Percentiles rank a stretch among this genome's conserved stretches.
Evolutionary conservation across 1,140 invertebrate genomes (phyloP).

Genomic region (Cydia fagiglandana): DNA sequence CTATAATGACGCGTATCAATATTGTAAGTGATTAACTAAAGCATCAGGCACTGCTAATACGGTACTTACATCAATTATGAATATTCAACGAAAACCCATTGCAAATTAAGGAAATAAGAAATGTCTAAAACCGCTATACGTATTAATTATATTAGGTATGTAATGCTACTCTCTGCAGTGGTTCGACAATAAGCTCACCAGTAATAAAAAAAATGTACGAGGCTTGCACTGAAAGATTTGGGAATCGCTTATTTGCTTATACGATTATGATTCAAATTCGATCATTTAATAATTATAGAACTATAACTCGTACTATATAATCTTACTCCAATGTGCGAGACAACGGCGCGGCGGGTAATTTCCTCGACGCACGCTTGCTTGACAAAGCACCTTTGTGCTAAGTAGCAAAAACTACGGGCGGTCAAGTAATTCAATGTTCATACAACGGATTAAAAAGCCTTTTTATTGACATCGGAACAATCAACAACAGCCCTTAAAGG

Average conservation of each 20-base stretch:
- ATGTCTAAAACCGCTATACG: no score
- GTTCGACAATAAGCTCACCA: no score
- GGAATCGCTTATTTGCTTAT: no score
- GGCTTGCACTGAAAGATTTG: no score
- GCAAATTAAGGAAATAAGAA: neutral
- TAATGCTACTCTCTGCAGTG: no score
- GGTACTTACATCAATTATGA: neutral
- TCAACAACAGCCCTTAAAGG: slow-evolving; percentile 32
- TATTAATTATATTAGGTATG: no score
- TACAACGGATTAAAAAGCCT: slow-evolving; percentile 45
- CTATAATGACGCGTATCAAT: neutral
- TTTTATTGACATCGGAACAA: slow-evolving; percentile 34
- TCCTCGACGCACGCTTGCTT: slow-evolving; percentile 50
- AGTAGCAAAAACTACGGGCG: slow-evolving; percentile 72
- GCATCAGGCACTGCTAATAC: neutral
- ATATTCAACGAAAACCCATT: neutral
- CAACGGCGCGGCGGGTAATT: slow-evolving; percentile 49
- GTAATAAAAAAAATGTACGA: no score
- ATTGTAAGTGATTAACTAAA: neutral
- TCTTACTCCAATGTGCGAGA: slow-evolving; percentile 30
- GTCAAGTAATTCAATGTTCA: slow-evolving; percentile 67
- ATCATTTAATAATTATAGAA: no score
- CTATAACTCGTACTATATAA: neutral
- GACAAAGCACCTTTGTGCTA: slow-evolving; percentile 60
- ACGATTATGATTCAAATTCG: no score